Conservation (phyloP, 1,140 invertebrate genomes). For the Luehdorfia chinensis region DNA sequence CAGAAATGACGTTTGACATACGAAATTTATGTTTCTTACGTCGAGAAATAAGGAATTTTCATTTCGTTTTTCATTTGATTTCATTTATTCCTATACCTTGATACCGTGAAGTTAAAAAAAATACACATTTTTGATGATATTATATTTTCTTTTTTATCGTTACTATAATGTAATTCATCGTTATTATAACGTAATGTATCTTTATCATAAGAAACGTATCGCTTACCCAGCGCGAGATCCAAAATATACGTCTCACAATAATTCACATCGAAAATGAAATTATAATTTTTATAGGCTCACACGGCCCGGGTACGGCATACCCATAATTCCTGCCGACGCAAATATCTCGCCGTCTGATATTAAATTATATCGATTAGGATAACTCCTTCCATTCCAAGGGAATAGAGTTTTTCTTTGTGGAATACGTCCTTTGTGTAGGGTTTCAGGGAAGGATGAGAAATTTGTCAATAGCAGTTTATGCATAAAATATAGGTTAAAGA, state of each 20-base stretch:
- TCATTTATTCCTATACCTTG: too few relatives aligned
- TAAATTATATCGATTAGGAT: slow-evolving; percentile 19
- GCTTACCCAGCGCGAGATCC: not conserved
- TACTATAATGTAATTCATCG: not conserved
- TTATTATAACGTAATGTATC: not conserved
- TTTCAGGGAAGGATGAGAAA: not conserved
- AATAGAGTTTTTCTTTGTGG: slow-evolving; percentile 12
- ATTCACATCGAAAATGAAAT: slow-evolving; percentile 1
- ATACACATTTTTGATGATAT: not conserved
- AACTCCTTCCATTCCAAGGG: slow-evolving; percentile 12
- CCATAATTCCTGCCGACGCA: slow-evolving; percentile 8
- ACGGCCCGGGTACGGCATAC: not conserved
- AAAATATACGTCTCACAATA: slow-evolving; percentile 9
- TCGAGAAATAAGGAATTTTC: too few relatives aligned
- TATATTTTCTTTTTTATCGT: too few relatives aligned
- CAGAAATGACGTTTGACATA: too few relatives aligned
- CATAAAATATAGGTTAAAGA: too few relatives aligned
- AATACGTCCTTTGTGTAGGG: slow-evolving; percentile 9
- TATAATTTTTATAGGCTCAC: slow-evolving; percentile 14
- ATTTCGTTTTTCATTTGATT: too few relatives aligned
- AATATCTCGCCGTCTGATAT: slow-evolving; percentile 14
- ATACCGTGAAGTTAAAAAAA: too few relatives aligned
- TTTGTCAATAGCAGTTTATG: slow-evolving; percentile 3
- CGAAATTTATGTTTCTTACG: too few relatives aligned
- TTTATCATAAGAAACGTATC: not conserved